Evolutionary conservation across 2,113 vertebrate genomes (phyloP).

Genomic region (Tyrannus savana): DNA sequence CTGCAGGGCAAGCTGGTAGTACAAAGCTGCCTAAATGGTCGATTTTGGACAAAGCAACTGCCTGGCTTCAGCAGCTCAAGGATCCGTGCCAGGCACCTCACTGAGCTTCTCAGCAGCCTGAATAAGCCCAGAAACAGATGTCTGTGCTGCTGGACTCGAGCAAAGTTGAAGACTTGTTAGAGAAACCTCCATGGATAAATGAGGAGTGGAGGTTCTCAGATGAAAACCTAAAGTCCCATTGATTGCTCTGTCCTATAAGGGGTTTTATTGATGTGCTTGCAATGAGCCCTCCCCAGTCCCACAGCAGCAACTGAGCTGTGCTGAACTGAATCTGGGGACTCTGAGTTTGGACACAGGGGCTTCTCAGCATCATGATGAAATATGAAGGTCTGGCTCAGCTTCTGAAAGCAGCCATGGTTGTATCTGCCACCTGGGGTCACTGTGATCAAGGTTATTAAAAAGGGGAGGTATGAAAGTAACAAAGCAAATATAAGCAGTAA

Average conservation of each 20-base stretch:
- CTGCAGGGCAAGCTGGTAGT: neutral
- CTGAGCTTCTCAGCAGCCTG: neutral
- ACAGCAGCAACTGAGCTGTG: neutral
- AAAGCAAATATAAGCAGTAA: neutral
- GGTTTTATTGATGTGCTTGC: neutral
- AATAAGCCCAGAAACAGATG: neutral
- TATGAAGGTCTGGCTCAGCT: neutral
- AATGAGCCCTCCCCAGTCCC: neutral
- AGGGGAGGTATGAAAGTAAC: neutral
- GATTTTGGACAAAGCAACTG: neutral
- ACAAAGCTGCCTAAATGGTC: neutral
- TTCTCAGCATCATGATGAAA: neutral
- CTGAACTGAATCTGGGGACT: neutral
- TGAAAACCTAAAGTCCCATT: neutral
- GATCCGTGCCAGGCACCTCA: neutral
- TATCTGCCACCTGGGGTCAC: conserved; percentile 78
- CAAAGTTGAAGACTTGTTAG: neutral
- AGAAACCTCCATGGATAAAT: neutral
- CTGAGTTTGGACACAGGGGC: neutral
- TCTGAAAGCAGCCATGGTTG: neutral
- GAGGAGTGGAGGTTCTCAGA: neutral
- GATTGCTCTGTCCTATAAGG: neutral
- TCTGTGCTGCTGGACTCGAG: neutral
- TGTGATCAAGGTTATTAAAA: conserved; percentile 65
- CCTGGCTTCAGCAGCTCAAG: neutral